Evolutionary conservation across 1,140 invertebrate genomes (phyloP), one percentile per base, ranked within the genome.

Genomic region (Ceratina calcarata): DNA sequence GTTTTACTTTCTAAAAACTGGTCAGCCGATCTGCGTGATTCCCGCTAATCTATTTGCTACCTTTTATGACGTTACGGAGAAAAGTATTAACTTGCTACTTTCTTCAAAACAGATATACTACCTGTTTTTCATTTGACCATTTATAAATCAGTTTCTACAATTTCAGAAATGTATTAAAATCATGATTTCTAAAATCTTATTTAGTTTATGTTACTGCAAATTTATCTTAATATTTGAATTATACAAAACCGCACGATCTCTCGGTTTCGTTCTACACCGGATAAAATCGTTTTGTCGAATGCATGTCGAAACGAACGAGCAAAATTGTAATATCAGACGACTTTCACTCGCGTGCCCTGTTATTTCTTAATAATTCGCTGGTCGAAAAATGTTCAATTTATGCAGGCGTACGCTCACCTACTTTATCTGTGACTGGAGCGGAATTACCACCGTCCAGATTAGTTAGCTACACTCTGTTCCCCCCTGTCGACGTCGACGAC

Each of bases 381-480:
- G 6, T 51, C 13, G 27, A 45, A 45, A 45, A 66, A 55, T 66
- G 51, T 78, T 57, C 3, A 24, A 76, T 77, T 86, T 84, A 64
- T 67, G 6, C 89, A 96, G 96, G 96, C 58, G 90, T 97, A n/a
- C 95, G 94, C 78, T 91, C 94, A 18, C 96, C 95, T 1, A 94
- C 96, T 0, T 86, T 90, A 24, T 95, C 96, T 0, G 85, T 89
- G 7, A 94, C 94, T 32, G 96, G 96, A 12, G 91, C 93, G 3
- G 93, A 94, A 32, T 92, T 98, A 51, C 97, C 97, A 4, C 93
- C 94, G 75, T 91, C 96, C 18, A 93, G 97, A 51, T 89, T 95
- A 16, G 93, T 98, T 0, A 97, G 96, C 78, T 92, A 95, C 49
- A 92, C 94, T 0, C 86, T 97, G 0, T 97, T 97, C 86, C 94